Percentiles rank a stretch among this genome's conserved stretches.
Evolutionary conservation across 2,888 invertebrate genomes (phyloP).

Genomic region (Polydrusus pterygomalis): DNA sequence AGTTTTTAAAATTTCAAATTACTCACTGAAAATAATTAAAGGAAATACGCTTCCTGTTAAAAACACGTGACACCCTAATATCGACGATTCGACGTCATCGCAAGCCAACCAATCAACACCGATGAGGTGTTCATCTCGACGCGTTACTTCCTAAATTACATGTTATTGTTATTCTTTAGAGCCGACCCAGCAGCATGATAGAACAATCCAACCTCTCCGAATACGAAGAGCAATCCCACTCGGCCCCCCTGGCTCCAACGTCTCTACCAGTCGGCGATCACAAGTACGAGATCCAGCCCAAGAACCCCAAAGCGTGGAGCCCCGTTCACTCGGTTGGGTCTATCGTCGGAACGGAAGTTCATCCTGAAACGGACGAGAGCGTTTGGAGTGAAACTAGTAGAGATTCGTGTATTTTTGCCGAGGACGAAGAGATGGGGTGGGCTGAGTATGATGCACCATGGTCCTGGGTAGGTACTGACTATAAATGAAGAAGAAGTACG

Average conservation of each 20-base stretch:
- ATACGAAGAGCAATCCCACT: slow-evolving; percentile 83
- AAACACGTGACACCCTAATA: no score
- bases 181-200: slow-evolving; percentile 74
- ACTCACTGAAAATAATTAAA: no score
- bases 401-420: slow-evolving; percentile 86
- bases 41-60: no score
- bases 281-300: slow-evolving; percentile 83
- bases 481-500: not conserved
- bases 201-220: slow-evolving; percentile 77
- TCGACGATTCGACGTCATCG: no score
- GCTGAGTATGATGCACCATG: slow-evolving; percentile 87
- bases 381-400: slow-evolving; percentile 82
- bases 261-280: slow-evolving; percentile 77
- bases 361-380: slow-evolving; percentile 88
- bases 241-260: slow-evolving; percentile 81
- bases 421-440: slow-evolving; percentile 87
- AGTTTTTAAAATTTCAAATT: no score
- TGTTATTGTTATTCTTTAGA: slow-evolving; percentile 56
- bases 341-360: slow-evolving; percentile 88
- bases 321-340: slow-evolving; percentile 92
- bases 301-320: slow-evolving; percentile 90
- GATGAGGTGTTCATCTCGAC: no score
- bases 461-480: slow-evolving; percentile 76
- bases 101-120: no score
- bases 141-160: no score